Percentiles rank a stretch among this genome's conserved stretches.
These are phyloP conservation scores for Helleia helle DNA, from an alignment of 2,888 invertebrate species.

Conservation along the genomic window DNA sequence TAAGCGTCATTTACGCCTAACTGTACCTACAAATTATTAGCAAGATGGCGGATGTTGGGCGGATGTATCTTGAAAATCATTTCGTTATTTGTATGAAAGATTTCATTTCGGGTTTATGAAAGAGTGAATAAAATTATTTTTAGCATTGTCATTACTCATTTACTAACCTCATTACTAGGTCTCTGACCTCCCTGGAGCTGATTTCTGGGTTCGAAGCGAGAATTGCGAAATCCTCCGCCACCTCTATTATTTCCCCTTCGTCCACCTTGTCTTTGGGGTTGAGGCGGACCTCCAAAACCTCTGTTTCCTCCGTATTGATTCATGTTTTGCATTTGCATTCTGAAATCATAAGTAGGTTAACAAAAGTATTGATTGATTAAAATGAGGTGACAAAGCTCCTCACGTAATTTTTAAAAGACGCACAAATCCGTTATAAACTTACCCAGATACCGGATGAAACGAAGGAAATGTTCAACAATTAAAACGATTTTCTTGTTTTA, in stretches of 20 bases:
- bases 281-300: conserved; percentile 65
- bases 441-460: not conserved
- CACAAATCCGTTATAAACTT: not conserved
- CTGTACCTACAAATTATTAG: no score
- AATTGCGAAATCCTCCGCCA: conserved; percentile 48
- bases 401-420: no score
- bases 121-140: no score
- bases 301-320: conserved; percentile 61
- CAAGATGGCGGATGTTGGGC: no score
- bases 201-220: conserved; percentile 52
- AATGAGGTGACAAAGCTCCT: no score
- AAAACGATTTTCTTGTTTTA: no score
- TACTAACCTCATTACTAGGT: conserved; percentile 48
- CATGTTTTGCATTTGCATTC: conserved; percentile 63
- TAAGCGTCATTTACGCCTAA: no score
- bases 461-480: no score
- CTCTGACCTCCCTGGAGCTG: conserved; percentile 61
- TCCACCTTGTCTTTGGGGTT: conserved; percentile 58
- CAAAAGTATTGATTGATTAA: no score
- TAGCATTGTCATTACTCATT: not conserved
- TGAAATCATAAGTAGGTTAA: conserved; percentile 18
- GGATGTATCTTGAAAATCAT: no score
- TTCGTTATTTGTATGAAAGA: no score
- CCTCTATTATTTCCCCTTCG: conserved; percentile 53
- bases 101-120: no score